These are phyloP conservation scores for Oasisia sp. DNA, from an alignment of 2,888 invertebrate species.

Conservation along the genomic window DNA sequence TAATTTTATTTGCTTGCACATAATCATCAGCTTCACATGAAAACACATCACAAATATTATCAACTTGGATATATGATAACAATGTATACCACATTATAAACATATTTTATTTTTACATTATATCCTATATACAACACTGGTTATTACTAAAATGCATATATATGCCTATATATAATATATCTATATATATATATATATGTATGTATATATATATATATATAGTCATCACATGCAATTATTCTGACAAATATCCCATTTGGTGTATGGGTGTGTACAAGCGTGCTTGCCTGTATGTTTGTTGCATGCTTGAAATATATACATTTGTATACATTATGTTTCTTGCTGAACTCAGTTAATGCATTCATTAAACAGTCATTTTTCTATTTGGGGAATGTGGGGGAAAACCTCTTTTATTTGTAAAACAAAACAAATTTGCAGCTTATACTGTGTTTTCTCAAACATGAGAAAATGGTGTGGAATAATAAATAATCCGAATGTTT, in stretches of 20 bases:
- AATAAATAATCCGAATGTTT: no score
- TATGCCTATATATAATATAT: slow-evolving; percentile 9
- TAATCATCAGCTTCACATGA: neutral
- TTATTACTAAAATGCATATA: neutral
- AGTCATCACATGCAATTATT: no score
- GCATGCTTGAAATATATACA: no score
- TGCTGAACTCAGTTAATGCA: no score
- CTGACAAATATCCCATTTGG: no score
- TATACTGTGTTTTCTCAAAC: neutral
- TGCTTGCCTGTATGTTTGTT: no score
- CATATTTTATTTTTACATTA: neutral
- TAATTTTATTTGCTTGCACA: neutral
- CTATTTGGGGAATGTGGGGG: no score
- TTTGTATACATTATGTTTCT: no score
- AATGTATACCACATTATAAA: neutral
- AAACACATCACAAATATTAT: neutral
- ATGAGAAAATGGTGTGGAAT: no score
- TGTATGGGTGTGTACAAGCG: no score
- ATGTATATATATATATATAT: neutral
- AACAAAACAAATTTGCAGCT: no score
- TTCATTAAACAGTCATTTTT: no score
- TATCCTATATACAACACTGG: neutral
- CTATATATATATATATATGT: slow-evolving; percentile 22
- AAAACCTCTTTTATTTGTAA: neutral
- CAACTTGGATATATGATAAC: neutral